Evolutionary conservation across 1,140 invertebrate genomes (phyloP).

Genomic region (Aphaenogaster ashmeadi): DNA sequence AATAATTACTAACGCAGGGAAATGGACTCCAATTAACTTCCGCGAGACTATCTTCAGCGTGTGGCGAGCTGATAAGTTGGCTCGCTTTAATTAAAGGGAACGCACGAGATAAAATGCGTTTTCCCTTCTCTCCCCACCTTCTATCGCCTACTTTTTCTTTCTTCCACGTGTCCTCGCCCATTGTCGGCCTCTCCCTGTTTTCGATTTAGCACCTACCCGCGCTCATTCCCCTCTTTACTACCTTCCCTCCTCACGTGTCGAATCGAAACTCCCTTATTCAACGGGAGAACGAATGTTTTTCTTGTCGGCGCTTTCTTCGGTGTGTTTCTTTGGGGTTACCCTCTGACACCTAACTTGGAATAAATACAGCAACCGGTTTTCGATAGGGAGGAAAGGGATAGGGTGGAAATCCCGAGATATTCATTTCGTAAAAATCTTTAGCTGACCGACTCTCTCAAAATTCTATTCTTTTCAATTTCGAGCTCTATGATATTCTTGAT

Average conservation of each 20-base stretch:
- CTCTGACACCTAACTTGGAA: conserved; percentile 39
- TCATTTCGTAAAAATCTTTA: background rate
- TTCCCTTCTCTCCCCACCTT: conserved; percentile 41
- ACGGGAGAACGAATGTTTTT: conserved; percentile 50
- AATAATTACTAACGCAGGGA: conserved; percentile 15
- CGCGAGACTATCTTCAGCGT: background rate
- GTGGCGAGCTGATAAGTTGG: background rate
- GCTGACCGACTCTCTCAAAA: background rate
- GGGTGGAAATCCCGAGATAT: background rate
- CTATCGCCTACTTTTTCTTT: conserved; percentile 12
- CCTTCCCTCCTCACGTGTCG: background rate
- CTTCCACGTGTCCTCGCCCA: background rate
- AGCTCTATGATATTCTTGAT: background rate
- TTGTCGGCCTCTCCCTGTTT: conserved; percentile 48
- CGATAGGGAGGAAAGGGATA: background rate
- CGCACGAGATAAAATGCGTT: conserved; percentile 62
- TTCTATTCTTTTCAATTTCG: background rate
- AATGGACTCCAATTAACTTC: conserved; percentile 25
- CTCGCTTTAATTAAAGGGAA: conserved; percentile 67
- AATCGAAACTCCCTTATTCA: conserved; percentile 66
- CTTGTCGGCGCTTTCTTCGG: conserved; percentile 9
- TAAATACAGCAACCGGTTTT: conserved; percentile 52
- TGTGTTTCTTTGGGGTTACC: background rate
- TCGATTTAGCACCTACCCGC: conserved; percentile 66
- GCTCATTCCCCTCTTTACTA: background rate